Percentiles rank a stretch among this genome's conserved stretches.
Evolutionary conservation across 2,797 vertebrate species (phyloP).

Genomic region (Bradypus variegatus): DNA sequence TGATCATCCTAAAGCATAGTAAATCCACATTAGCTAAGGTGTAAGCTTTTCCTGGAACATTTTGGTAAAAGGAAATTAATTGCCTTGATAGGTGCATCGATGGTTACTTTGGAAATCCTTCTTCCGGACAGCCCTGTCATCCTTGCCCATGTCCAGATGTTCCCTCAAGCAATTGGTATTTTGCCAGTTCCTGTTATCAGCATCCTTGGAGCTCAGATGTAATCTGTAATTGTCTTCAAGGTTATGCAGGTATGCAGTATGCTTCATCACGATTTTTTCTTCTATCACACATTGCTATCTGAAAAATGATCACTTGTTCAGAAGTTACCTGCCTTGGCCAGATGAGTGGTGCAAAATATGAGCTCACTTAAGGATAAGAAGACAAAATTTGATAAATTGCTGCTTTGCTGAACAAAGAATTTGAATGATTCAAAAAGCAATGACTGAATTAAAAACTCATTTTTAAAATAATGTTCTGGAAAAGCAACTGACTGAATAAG

Average conservation of each 20-base stretch:
- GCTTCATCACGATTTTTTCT: background rate
- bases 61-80: slow-evolving; percentile 38
- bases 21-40: background rate
- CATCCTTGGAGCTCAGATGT: slow-evolving; percentile 71
- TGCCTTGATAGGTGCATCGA: slow-evolving; percentile 78
- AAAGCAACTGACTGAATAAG: background rate
- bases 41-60: background rate
- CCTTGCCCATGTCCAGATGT: slow-evolving; percentile 83
- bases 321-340: background rate
- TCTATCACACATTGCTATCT: background rate
- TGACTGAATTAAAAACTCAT: background rate
- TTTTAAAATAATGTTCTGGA: slow-evolving; percentile 20
- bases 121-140: slow-evolving; percentile 72
- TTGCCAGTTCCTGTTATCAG: slow-evolving; percentile 81
- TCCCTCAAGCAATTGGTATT: slow-evolving; percentile 77
- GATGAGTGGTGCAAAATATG: background rate
- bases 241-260: slow-evolving; percentile 78
- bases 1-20: background rate
- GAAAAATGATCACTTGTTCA: background rate
- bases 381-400: background rate
- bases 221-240: slow-evolving; percentile 78
- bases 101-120: slow-evolving; percentile 82
- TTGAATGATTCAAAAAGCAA: background rate
- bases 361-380: background rate
- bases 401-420: background rate